Conservation (phyloP, 2,797 vertebrate species). For the Glyptemys insculpta region DNA sequence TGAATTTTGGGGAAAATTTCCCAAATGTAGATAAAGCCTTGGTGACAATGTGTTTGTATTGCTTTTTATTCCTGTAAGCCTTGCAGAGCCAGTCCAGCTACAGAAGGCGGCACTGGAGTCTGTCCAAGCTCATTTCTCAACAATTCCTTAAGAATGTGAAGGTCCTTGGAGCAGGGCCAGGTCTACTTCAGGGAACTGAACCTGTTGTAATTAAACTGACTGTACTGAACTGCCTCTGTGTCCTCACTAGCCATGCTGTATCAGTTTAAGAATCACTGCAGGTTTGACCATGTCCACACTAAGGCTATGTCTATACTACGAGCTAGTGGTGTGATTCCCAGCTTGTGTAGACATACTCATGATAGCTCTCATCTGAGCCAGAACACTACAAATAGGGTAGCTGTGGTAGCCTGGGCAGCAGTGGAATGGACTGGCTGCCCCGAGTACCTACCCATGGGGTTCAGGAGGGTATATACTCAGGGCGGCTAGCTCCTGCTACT, state of each 20-base stretch:
- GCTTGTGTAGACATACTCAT: not conserved
- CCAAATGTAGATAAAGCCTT: not conserved
- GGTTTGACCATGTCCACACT: slow-evolving; percentile 10
- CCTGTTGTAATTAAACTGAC: slow-evolving; percentile 21
- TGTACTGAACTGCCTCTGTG: not conserved
- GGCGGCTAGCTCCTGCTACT: not conserved
- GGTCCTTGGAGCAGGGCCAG: slow-evolving; percentile 3
- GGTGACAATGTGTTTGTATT: not conserved
- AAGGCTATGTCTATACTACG: not conserved
- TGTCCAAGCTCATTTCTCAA: slow-evolving; percentile 4
- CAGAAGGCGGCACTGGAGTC: not conserved
- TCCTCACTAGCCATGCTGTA: not conserved
- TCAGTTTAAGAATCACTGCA: slow-evolving; percentile 36
- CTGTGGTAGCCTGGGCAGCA: not conserved
- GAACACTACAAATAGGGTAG: not conserved
- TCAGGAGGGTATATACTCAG: not conserved
- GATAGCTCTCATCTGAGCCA: not conserved
- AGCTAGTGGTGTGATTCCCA: not conserved
- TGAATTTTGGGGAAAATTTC: not conserved
- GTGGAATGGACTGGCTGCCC: not conserved
- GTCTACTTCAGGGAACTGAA: not conserved
- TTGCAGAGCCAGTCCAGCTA: not conserved
- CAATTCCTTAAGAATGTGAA: not conserved
- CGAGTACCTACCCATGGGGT: not conserved
- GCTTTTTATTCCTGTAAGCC: not conserved